These are phyloP conservation scores for Metopolophium dirhodum DNA, from an alignment of 1,140 invertebrate species.

Conservation along the genomic window DNA sequence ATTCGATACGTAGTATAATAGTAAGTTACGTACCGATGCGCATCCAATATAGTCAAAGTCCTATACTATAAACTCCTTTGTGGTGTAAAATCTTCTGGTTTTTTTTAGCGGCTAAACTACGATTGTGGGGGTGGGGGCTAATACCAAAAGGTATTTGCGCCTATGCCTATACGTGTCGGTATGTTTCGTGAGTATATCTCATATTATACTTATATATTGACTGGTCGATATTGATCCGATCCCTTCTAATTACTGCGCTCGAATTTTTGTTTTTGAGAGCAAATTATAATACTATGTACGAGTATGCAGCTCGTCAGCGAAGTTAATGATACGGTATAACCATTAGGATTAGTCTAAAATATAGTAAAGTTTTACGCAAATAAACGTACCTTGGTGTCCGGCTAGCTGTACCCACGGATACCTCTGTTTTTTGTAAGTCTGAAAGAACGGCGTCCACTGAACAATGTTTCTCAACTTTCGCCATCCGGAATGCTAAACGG, in stretches of 20 bases:
- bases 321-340: background rate
- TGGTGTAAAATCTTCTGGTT: too few relatives aligned
- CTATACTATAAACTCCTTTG: too few relatives aligned
- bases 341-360: background rate
- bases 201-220: background rate
- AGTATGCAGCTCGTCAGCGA: background rate
- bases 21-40: too few relatives aligned
- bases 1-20: background rate
- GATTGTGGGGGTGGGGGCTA: too few relatives aligned
- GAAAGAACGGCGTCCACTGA: slow-evolving; percentile 95
- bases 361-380: background rate
- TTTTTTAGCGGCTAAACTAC: too few relatives aligned
- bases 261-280: background rate
- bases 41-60: too few relatives aligned
- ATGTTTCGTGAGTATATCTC: background rate
- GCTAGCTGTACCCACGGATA: slow-evolving; percentile 96
- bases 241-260: too few relatives aligned
- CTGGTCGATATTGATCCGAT: background rate
- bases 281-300: background rate
- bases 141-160: too few relatives aligned
- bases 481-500: slow-evolving; percentile 85
- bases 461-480: slow-evolving; percentile 90
- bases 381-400: slow-evolving; percentile 79
- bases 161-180: background rate
- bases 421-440: slow-evolving; percentile 92